Evolutionary conservation across 2,888 invertebrate genomes (phyloP), one percentile per base, ranked within the genome.

Genomic region (Dugesia japonica): DNA sequence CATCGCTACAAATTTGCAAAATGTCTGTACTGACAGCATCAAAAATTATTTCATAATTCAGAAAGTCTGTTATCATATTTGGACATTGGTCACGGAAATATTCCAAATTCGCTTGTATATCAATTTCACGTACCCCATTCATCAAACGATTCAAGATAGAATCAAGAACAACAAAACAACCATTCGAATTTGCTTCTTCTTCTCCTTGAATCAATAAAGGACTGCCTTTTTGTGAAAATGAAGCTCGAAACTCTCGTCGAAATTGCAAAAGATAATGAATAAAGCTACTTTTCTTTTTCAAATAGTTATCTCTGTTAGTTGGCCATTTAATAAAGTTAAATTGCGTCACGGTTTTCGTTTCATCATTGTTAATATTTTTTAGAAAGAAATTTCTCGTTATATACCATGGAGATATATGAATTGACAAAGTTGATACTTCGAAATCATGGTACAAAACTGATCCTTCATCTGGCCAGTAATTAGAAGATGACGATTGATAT

Each of bases 231-330:
- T 56, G 9, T 23, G 56, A 56, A 23, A 56, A 56, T 56, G 56
- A 56, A n/a, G 56, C 56, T 4, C 56, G 56, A 56, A 56, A 56
- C n/a, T 56, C 56, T n/a, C 56, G 4, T n/a, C 56, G 56, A 56
- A 56, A 56, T n/a, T 56, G 56, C 1, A 56, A n/a, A 4, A 56
- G 56, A 56, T 56, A 56, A n/a, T 56, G 17, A 4, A 56, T 4
- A 56, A 56, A 56, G n/a, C 56, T 56, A n/a, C 56, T 56, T 56
- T 56, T 56, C 56, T 56, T 56, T 23, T 56, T 56, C 56, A 56
- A 56, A 56, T 56, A 56, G 7, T n/a, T 23, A 23, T 56, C 56
- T n/a, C 23, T 4, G 17, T 56, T n/a, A 7, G 20, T 56, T 23
- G 56, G 56, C 56, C 56, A 56, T 20, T n/a, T 56, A 7, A 56